phyloP scores from a whole-genome alignment of 2,113 vertebrate genomes.

The Albula glossodonta region DNA sequence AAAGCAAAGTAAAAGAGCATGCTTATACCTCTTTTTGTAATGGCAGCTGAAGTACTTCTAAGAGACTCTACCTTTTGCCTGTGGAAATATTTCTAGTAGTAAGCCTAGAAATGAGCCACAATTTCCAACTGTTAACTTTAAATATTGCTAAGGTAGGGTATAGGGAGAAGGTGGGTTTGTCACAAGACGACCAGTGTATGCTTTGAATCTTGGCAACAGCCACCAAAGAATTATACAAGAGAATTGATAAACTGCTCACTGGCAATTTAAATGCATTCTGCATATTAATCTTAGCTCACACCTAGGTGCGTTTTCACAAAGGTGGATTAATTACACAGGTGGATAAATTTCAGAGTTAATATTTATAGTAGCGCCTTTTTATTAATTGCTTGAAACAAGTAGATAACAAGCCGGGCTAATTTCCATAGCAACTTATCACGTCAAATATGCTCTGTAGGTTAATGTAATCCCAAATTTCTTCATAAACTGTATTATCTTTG shows the following conservation, averaged over 20 bases:
- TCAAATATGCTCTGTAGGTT: neutral
- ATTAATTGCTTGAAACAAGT: neutral
- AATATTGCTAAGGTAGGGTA: neutral
- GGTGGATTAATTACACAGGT: neutral
- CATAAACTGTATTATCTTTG: neutral
- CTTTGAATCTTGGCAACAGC: too few relatives aligned
- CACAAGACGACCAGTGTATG: too few relatives aligned
- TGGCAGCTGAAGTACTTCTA: neutral
- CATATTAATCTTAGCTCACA: neutral
- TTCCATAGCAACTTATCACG: neutral
- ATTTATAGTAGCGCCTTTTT: neutral
- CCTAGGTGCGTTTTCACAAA: neutral
- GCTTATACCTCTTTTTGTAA: neutral
- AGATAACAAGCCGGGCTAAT: neutral
- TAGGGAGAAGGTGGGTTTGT: neutral
- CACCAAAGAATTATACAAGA: neutral
- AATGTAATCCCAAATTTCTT: neutral
- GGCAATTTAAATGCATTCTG: neutral
- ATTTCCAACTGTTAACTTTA: neutral
- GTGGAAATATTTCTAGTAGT: neutral
- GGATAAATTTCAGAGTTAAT: neutral
- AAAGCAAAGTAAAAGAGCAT: neutral
- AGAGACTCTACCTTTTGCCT: neutral
- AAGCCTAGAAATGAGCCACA: neutral
- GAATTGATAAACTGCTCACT: neutral